Conservation (phyloP, 1,140 invertebrate species). For the Scaptomyza hsui region DNA sequence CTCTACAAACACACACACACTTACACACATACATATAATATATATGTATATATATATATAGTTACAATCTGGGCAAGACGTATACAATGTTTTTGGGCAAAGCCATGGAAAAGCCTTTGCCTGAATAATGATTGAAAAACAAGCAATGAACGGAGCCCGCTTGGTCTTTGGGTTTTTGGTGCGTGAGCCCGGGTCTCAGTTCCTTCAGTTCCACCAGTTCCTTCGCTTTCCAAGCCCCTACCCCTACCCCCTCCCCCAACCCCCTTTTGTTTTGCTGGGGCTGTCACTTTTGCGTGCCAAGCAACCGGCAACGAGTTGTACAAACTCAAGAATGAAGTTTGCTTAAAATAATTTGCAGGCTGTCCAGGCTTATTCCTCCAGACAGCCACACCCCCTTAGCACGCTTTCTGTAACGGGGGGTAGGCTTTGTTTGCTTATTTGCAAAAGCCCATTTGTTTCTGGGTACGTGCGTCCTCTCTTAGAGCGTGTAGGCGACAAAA, state of each 20-base stretch:
- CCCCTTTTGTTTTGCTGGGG: neutral
- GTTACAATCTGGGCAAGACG: constrained; percentile 42
- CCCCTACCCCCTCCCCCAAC: neutral
- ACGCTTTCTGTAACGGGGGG: constrained; percentile 14
- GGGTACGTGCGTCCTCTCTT: constrained; percentile 52
- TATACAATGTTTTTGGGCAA: constrained; percentile 71
- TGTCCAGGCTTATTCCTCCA: constrained; percentile 61
- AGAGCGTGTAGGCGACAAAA: constrained; percentile 64
- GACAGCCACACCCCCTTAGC: constrained; percentile 4
- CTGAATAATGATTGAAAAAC: constrained; percentile 82
- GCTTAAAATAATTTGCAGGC: constrained; percentile 79
- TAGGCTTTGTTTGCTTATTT: constrained; percentile 74
- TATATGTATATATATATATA: constrained; percentile 16
- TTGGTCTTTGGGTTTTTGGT: constrained; percentile 12
- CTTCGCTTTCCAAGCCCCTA: constrained; percentile 6
- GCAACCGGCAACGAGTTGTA: constrained; percentile 58
- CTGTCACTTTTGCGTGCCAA: constrained; percentile 15
- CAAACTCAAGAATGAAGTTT: constrained; percentile 80
- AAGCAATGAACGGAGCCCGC: constrained; percentile 56
- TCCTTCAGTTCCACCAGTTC: constrained; percentile 4
- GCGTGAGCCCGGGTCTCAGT: neutral
- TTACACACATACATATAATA: constrained; percentile 22
- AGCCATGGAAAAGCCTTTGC: constrained; percentile 73
- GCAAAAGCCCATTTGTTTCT: constrained; percentile 76
- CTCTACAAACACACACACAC: constrained; percentile 39